Evolutionary conservation across 2,113 vertebrate species (phyloP), one percentile per base, ranked within the genome.

Genomic region (Burhinus bistriatus): DNA sequence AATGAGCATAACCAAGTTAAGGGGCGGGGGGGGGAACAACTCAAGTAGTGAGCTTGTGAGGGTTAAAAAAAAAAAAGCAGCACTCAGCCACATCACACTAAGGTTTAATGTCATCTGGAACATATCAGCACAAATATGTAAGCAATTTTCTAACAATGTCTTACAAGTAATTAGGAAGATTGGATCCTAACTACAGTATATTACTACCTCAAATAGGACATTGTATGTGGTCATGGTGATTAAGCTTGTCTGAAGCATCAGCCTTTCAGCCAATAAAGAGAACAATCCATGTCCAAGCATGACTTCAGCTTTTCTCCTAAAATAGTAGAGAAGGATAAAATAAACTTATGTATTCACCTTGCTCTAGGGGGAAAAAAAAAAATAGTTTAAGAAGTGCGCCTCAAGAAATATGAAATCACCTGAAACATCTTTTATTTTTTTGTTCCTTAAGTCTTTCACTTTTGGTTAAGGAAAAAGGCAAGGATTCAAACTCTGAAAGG

Each of bases 191-290:
- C 70, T 92, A 87, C 36, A 94, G 76, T 52, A 40, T 70, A 93
- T 84, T 95, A 92, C 38, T 98, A 99, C 99, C 99, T 99, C 99
- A 96, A 99, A 99, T 4, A 99, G 98, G 86, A 99, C 99, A 79
- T 99, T 99, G 97, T 99, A 99, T 32, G 99, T 99, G 78, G 99
- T 99, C 98, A 99, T 99, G 86, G 98, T 98, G 98, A 99, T 99
- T 96, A 99, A 98, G 96, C 93, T 98, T 89, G 99, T 98, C 94
- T 99, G 98, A 93, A 99, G 99, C 98, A 99, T 98, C 97, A 99
- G 98, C 79, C 99, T 99, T 96, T 99, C 99, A 13, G 98, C 98
- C 90, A 99, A 97, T 97, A 99, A 98, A 16, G 99, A 99, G 97
- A 99, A 99, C 52, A 99, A 98, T 65, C 99, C 99, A 55, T 99